These are phyloP conservation scores for Liasis olivaceus DNA, from an alignment of 2,797 vertebrate species.

Conservation along the genomic window DNA sequence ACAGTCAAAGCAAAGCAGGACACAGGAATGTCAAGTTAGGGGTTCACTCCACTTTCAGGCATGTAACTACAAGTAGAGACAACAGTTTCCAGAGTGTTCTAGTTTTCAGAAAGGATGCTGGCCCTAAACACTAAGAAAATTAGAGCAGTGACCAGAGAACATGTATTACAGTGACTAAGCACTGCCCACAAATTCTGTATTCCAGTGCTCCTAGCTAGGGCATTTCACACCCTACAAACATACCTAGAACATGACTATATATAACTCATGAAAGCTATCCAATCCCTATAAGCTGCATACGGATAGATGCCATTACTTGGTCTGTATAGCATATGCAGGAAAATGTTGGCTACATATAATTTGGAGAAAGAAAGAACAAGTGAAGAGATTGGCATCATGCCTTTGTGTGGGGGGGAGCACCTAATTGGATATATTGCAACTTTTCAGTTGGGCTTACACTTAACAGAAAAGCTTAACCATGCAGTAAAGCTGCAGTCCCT, in stretches of 20 bases:
- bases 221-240: neutral
- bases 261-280: too few species aligned
- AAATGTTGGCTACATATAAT: neutral
- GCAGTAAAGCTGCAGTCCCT: neutral
- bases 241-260: neutral
- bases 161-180: accelerated
- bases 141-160: accelerated
- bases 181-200: neutral
- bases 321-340: neutral
- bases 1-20: neutral
- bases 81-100: neutral
- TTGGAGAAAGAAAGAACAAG: neutral
- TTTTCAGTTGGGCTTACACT: neutral
- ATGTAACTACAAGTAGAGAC: neutral
- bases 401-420: neutral
- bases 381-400: neutral
- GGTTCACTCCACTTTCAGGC: neutral
- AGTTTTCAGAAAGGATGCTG: neutral
- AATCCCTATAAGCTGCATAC: neutral
- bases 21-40: neutral
- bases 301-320: neutral
- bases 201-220: neutral
- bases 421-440: conserved; percentile 1
- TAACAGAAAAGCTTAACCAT: neutral
- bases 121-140: neutral